Base-by-base conservation (phyloP, 1,140 invertebrate genomes). In the Phthorimaea operculella region DNA sequence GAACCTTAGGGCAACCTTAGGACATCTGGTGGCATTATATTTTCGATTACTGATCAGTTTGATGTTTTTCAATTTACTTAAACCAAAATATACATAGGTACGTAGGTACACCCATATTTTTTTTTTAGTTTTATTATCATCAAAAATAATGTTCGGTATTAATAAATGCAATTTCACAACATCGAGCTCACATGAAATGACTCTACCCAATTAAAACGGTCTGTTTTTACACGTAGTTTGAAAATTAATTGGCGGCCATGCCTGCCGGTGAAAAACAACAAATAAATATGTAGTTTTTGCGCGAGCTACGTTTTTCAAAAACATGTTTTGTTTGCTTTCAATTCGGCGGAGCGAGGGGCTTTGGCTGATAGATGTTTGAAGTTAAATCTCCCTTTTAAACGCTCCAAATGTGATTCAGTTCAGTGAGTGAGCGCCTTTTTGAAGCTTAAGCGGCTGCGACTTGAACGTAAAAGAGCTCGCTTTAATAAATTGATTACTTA, bases 381-480 rank as follows among this genome's bases (percentile, higher is more conserved):
- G 75, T 77, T 76, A 79, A 81, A 78, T 78, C 76, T 81, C 74
- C 76, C 75, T 77, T 73, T 76, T 74, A 72, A 74, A 73, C 65
- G 68, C 57, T 73, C 57, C 58, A 72, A 76, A 75, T 72, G 76
- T 79, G 74, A 81, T 79, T 81, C 72, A 68, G 21, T 28, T 28
- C 21, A 28, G 2, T 28, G 21, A 28, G 51, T 63, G 66, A 60
- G 58, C 63, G 63, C 68, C 67, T 75, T 74, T 74, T 74, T 67
- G 61, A 64, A 57, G 67, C 64, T 76, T 73, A 68, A 63, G 52
- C 56, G 64, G 58, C 21, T 57, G 59, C 54, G 45, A 59, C 54
- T 63, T 59, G 47, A 58, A 47, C 51, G 28, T 55, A 49, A 52
- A 11, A 21, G 44, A 47, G 44, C 48, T 21, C 18, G 15, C 18